Conservation (phyloP, 2,797 vertebrate genomes). For the Myiotriccus ornatus region DNA sequence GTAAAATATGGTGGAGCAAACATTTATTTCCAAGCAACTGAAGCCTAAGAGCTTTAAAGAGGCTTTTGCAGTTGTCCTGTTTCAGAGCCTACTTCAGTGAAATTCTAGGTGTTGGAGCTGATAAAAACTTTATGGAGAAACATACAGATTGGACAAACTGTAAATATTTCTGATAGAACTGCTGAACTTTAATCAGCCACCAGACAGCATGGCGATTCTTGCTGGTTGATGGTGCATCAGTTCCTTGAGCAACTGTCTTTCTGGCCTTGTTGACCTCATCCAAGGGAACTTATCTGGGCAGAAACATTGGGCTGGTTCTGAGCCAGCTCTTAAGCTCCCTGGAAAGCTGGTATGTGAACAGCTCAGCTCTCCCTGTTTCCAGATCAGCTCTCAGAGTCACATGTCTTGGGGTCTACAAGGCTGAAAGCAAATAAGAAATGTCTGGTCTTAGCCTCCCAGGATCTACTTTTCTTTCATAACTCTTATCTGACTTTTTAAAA, state of each 20-base stretch:
- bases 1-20: neutral
- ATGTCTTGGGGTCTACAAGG: neutral
- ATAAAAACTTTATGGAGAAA: neutral
- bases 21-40: neutral
- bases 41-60: neutral
- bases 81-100: neutral
- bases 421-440: neutral
- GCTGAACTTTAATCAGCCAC: neutral
- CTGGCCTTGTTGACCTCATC: neutral
- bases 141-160: neutral
- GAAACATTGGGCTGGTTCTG: neutral
- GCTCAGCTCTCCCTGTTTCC: neutral
- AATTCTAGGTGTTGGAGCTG: neutral
- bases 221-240: neutral
- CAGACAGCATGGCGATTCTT: neutral
- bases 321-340: neutral
- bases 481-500: neutral
- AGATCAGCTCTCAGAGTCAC: neutral
- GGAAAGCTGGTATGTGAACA: neutral
- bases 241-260: neutral
- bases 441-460: neutral
- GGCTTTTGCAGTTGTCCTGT: neutral
- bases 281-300: neutral
- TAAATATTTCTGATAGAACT: neutral
- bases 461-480: neutral